Percentiles rank a stretch among this genome's conserved stretches.
Conservation (phyloP, 2,797 vertebrate genomes). For the Notoglanidium macrostoma region DNA sequence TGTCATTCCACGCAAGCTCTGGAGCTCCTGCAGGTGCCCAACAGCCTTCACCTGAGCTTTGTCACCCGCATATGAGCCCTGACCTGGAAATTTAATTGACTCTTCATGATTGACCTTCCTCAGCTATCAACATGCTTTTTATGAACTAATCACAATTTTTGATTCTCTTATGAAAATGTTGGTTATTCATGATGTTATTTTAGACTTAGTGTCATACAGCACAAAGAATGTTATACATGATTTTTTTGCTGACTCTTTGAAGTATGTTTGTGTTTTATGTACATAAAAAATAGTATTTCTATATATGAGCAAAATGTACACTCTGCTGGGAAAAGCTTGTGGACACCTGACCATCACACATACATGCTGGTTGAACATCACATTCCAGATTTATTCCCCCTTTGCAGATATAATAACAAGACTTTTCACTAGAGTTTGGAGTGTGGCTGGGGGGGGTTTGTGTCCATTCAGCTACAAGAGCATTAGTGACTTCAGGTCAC, state of each 20-base stretch:
- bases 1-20: slow-evolving; percentile 84
- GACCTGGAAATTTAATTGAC: not conserved
- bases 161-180: not conserved
- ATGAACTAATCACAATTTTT: not conserved
- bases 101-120: not conserved
- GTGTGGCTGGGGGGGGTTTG: no score
- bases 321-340: not conserved
- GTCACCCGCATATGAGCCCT: slow-evolving; percentile 81
- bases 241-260: not conserved
- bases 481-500: not conserved
- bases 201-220: not conserved
- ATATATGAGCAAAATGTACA: slow-evolving; percentile 1
- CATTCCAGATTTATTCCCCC: not conserved
- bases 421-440: not conserved
- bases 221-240: not conserved
- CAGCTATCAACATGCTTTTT: not conserved
- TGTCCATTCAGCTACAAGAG: not conserved
- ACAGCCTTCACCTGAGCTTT: slow-evolving; percentile 89
- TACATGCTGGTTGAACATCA: not conserved
- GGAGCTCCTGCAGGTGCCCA: slow-evolving; percentile 90
- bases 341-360: not conserved
- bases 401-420: not conserved
- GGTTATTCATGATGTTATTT: not conserved
- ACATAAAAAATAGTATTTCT: not conserved
- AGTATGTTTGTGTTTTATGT: not conserved